Evolutionary conservation across 92 coral and sea anemone species (phyloP).

Genomic region (Phenganax marumi): DNA sequence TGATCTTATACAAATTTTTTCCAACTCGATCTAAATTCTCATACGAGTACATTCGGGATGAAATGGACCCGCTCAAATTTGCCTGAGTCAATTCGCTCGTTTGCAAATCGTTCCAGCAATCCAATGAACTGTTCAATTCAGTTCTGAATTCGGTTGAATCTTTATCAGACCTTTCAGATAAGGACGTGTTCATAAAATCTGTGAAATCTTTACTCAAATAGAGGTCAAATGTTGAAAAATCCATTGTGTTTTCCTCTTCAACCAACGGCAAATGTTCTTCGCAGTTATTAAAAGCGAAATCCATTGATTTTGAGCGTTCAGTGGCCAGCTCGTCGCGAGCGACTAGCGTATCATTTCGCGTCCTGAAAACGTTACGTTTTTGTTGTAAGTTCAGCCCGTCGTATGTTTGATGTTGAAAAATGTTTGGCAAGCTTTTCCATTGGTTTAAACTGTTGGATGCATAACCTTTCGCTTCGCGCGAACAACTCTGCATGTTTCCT

Average conservation of each 20-base stretch:
- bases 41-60: slow-evolving; percentile 34
- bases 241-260: slow-evolving; percentile 2
- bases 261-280: background rate
- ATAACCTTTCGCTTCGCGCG: background rate
- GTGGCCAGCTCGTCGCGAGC: background rate
- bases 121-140: slow-evolving; percentile 32
- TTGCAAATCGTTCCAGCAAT: slow-evolving; percentile 30
- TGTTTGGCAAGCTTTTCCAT: slow-evolving; percentile 36
- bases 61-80: slow-evolving; percentile 16
- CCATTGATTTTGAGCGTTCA: slow-evolving; percentile 43
- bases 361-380: slow-evolving; percentile 10
- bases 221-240: slow-evolving; percentile 27
- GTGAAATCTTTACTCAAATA: slow-evolving; percentile 43
- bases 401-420: background rate
- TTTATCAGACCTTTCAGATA: slow-evolving; percentile 31
- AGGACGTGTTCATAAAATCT: slow-evolving; percentile 32
- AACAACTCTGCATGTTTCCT: background rate
- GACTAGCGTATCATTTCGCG: slow-evolving; percentile 20
- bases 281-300: slow-evolving; percentile 8
- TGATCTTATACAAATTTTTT: slow-evolving; percentile 29
- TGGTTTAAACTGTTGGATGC: slow-evolving; percentile 7
- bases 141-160: slow-evolving; percentile 14
- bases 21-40: slow-evolving; percentile 38
- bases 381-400: slow-evolving; percentile 11
- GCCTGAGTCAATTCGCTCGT: slow-evolving; percentile 18